Base-by-base conservation (phyloP, 2,113 vertebrate genomes). In the Megaceryle maxima region DNA sequence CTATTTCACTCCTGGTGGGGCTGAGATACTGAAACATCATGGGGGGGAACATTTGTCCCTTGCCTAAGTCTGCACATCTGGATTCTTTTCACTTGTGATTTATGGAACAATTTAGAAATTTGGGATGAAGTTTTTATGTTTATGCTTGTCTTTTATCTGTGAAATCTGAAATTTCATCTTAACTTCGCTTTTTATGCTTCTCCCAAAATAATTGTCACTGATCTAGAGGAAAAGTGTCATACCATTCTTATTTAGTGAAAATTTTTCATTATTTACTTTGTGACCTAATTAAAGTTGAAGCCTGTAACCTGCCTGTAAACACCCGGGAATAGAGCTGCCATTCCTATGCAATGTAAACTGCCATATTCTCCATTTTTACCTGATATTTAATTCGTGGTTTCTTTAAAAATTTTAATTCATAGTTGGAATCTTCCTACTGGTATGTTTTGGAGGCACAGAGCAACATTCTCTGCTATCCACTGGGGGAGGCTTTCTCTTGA, bases 101-200 rank as follows among this genome's bases (percentile, higher is more conserved):
- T 89, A 68, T 85, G 62, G 78, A 95, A 57, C 50, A 66, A 50
- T 67, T 63, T 50, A 55, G 82, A 74, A 85, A 77, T 70, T 50
- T 67, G 31, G 67, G 50, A 50, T 85, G 21, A 64, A 80, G 16
- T 59, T 91, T 37, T 83, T 80, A 13, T 62, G 28, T 50, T 91
- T 85, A 19, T 70, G 17, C 37, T 73, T 87, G 37, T 60, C 24
- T 78, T 66, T 84, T 92, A 56, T 57, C 56, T 68, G 37, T 84
- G 29, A 33, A 91, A 92, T 76, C 48, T 66, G 69, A 87, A 95
- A 92, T 64, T 87, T 83, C 56, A 22, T 93, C 75, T 80, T 66
- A 83, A 75, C 55, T 91, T 96, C 75, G 33, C 31, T 94, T 33
- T 92, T 92, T 94, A 83, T 95, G 93, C 69, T 64, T 66, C 44